Base-by-base conservation (phyloP, 1,140 invertebrate genomes). In the Euwallacea fornicatus region DNA sequence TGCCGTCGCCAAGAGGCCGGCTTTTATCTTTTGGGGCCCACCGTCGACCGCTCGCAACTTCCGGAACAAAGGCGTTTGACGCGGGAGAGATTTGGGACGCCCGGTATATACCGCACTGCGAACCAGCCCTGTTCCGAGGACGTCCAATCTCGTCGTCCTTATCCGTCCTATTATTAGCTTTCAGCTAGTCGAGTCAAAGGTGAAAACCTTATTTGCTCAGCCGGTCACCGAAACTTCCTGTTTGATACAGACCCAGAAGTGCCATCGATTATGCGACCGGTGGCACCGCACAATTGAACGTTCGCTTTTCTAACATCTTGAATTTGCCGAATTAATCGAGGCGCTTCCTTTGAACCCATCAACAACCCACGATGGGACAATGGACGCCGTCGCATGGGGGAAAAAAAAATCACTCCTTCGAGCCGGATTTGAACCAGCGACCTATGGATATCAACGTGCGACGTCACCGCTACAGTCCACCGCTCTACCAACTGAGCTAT, bases 401-500 rank as follows among this genome's bases (percentile, higher is more conserved):
- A 0, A 50, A 50, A 50, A 67, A 67, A 69, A 69, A 69, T 33
- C 0, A 13, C 47, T 75, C 87, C 86, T 87, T 87, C 86, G 86
- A 87, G 85, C 86, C 86, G 86, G 85, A 86, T 86, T 86, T 85
- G 83, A 88, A 88, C 87, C 88, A 88, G 88, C 85, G 87, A 87
- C 85, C 85, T 86, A 86, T 87, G 84, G 85, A 87, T 88, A 50
- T 50, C 46, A 50, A 50, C 46, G 13, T 11, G 13, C 46, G 6
- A 11, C 13, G 9, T 2, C 46, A 16, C 82, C 77, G 84, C 90
- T 92, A 91, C 90, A 90, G 88, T 91, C 90, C 90, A 91, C 89
- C 90, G 90, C 90, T 91, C 90, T 91, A 91, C 90, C 90, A 92
- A 91, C 89, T 91, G 90, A 91, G 62, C 56, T 55, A 58, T 56